These are phyloP conservation scores for Dendronephthya gigantea DNA, from an alignment of 64 coral and sea anemone genomes.

Conservation along the genomic window DNA sequence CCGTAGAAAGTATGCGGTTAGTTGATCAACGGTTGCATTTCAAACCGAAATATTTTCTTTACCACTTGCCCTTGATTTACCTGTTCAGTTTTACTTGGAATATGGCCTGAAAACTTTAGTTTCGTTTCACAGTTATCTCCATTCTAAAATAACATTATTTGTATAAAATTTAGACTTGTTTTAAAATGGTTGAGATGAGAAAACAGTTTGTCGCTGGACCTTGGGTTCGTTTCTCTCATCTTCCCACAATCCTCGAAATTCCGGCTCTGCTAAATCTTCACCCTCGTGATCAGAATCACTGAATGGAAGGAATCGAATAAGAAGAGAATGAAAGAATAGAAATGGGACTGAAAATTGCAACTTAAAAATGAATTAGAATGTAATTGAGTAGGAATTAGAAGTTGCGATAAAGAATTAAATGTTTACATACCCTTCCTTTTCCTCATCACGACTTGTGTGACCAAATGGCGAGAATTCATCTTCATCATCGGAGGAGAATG, in stretches of 20 bases:
- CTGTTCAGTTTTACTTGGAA: slow-evolving; percentile 88
- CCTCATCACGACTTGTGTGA: slow-evolving; percentile 92
- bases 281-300: slow-evolving; percentile 82
- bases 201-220: not conserved
- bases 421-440: slow-evolving; percentile 63
- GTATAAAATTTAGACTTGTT: too few relatives aligned
- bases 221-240: slow-evolving; percentile 16
- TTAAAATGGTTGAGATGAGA: not conserved
- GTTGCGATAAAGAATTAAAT: not conserved
- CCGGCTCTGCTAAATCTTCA: slow-evolving; percentile 63
- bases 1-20: too few relatives aligned
- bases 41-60: too few relatives aligned
- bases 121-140: slow-evolving; percentile 42
- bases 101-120: slow-evolving; percentile 55
- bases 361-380: not conserved
- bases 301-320: not conserved
- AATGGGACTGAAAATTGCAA: not conserved
- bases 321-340: not conserved
- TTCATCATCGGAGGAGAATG: slow-evolving; percentile 92
- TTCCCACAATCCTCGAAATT: slow-evolving; percentile 97
- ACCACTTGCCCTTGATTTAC: too few relatives aligned
- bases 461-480: slow-evolving; percentile 98
- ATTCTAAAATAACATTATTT: slow-evolving; percentile 21
- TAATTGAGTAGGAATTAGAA: not conserved
- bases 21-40: too few relatives aligned